Evolutionary conservation across 2,888 invertebrate genomes (phyloP), one percentile per base, ranked within the genome.

Genomic region (Catotricha subobsoleta): DNA sequence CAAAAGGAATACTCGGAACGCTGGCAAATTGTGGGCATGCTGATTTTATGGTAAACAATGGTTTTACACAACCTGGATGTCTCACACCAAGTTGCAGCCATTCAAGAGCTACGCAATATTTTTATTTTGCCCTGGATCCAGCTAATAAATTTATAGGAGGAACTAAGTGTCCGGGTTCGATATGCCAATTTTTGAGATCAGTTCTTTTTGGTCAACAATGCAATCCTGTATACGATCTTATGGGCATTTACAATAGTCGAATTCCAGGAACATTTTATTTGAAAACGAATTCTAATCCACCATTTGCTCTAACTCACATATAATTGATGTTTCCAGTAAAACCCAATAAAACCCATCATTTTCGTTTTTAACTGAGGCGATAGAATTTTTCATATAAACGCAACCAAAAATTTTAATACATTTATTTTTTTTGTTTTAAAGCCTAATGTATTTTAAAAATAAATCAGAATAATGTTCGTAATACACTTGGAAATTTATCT

Each of bases 11-110:
- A 9, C 34, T 34, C 3, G 34, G 34, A 20, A 34, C 34, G 13
- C 20, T 21, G 34, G 21, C 20, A 34, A 21, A 34, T 21, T 34
- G 34, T 13, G 34, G 34, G 13, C 34, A 34, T 13, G 34, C 21
- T 6, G 21, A 34, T 34, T 34, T 34, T 13, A 34, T 34, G 2
- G 21, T 34, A 21, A 34, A 34, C 18, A 13, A 13, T 21, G 34
- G 34, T n/a, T n/a, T n/a, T n/a, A 30, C 16, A 3, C 30, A 30
- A 15, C 30, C 30, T 7, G 33, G 33, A 4, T 33, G 33, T 12
- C 5, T 19, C 13, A 19, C 33, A 2, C 10, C 19, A 19, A 10
- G 18, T 2, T 33, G 33, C 33, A 33, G 33, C 9, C 33, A 33
- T 10, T 33, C 33, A 5, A 9, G 18, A 33, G 34, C 34, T 20